These are phyloP conservation scores for Charadrius vociferus DNA, from an alignment of 2,113 vertebrate genomes.

Conservation along the genomic window DNA sequence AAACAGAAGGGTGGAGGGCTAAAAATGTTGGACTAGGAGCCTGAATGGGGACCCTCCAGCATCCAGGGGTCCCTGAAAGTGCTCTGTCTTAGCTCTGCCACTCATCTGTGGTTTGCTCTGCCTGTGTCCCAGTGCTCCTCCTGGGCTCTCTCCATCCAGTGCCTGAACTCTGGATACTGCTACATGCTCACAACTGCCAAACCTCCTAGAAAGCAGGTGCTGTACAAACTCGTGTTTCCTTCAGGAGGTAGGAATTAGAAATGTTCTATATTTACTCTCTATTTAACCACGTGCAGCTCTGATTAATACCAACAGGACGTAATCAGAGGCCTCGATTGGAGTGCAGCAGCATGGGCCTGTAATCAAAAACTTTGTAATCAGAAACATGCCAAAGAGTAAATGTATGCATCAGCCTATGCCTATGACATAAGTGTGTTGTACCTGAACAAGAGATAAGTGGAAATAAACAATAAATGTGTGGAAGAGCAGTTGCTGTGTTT, in stretches of 20 bases:
- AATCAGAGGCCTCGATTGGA: neutral
- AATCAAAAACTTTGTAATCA: neutral
- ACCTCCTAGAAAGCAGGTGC: neutral
- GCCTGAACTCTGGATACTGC: neutral
- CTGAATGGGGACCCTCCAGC: neutral
- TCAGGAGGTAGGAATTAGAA: neutral
- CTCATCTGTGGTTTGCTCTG: neutral
- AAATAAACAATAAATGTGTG: neutral
- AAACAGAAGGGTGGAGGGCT: neutral
- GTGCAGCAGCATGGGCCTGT: neutral
- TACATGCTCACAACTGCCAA: neutral
- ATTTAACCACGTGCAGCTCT: neutral
- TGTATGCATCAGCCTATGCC: neutral
- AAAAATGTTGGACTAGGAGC: neutral
- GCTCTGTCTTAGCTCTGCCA: neutral
- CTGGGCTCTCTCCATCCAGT: neutral
- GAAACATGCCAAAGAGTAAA: neutral
- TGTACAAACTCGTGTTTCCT: neutral
- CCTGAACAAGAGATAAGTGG: neutral
- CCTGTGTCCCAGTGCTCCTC: neutral
- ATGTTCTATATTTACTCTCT: neutral
- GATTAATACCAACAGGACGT: neutral
- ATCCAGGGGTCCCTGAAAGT: neutral
- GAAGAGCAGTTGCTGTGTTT: neutral
- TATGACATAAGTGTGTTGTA: neutral